Percentiles rank a stretch among this genome's conserved stretches.
Conservation (phyloP, 2,888 invertebrate species). For the Aquatica leii region DNA sequence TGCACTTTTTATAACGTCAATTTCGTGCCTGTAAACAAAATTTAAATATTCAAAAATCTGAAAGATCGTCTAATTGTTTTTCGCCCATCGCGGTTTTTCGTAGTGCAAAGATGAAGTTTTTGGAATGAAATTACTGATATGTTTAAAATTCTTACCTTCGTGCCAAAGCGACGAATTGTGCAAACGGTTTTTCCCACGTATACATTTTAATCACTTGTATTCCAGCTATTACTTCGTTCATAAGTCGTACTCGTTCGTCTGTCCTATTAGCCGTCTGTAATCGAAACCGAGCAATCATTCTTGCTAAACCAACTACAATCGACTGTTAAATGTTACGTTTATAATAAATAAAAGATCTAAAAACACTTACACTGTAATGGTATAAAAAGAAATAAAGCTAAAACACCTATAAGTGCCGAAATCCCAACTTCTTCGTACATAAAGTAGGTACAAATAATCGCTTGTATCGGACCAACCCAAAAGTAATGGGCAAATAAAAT, state of each 20-base stretch:
- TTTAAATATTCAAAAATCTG: no score
- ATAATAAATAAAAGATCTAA: constrained; percentile 56
- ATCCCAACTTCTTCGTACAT: constrained; percentile 67
- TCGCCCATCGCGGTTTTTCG: no score
- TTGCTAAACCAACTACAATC: constrained; percentile 72
- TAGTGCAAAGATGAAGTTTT: not conserved
- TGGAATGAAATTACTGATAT: not conserved
- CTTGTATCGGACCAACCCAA: constrained; percentile 80
- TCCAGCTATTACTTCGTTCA: constrained; percentile 88
- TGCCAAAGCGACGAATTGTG: constrained; percentile 73
- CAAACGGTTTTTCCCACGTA: constrained; percentile 87
- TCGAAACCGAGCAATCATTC: constrained; percentile 74
- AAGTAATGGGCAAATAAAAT: no score
- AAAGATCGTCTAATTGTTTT: no score
- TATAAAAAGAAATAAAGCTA: constrained; percentile 61
- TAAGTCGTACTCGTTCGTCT: constrained; percentile 88
- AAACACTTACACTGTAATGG: constrained; percentile 59
- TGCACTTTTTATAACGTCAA: not conserved
- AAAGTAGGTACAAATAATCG: constrained; percentile 73
- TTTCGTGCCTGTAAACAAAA: not conserved
- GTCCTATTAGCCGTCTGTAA: constrained; percentile 84
- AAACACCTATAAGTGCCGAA: constrained; percentile 64
- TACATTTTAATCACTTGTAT: constrained; percentile 95
- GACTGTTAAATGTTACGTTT: not conserved
- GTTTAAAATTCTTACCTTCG: constrained; percentile 68